Percentiles rank a stretch among this genome's conserved stretches.
phyloP scores from a whole-genome alignment of 2,797 vertebrate species.

The Semotilus atromaculatus region DNA sequence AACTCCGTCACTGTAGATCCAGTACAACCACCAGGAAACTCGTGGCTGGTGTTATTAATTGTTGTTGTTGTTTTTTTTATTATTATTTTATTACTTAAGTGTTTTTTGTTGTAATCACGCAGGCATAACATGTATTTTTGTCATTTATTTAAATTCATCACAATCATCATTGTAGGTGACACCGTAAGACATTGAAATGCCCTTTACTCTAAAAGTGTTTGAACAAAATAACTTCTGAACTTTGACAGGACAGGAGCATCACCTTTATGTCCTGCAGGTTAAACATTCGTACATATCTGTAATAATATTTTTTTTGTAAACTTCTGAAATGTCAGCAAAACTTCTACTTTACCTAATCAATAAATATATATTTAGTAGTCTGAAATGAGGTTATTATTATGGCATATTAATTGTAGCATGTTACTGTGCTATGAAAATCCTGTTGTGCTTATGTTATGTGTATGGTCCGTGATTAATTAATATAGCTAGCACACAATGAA shows the following conservation, averaged over 20 bases:
- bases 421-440: background rate
- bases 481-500: too few species aligned
- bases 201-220: constrained; percentile 4
- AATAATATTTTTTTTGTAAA: background rate
- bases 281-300: background rate
- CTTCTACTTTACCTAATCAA: background rate
- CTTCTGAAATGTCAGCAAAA: background rate
- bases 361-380: background rate
- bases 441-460: background rate
- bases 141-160: background rate
- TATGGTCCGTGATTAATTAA: too few species aligned
- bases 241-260: constrained; percentile 14
- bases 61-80: background rate
- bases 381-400: background rate
- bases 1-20: background rate
- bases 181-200: background rate
- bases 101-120: background rate
- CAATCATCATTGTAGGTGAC: background rate
- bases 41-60: background rate
- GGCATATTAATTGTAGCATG: background rate
- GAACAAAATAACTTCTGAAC: background rate
- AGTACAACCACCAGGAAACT: background rate
- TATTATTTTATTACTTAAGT: background rate
- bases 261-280: background rate
- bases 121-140: background rate